Percentiles rank a stretch among this genome's conserved stretches.
phyloP scores from a whole-genome alignment of 2,888 invertebrate species.

The Drosophila parthenogenetica region DNA sequence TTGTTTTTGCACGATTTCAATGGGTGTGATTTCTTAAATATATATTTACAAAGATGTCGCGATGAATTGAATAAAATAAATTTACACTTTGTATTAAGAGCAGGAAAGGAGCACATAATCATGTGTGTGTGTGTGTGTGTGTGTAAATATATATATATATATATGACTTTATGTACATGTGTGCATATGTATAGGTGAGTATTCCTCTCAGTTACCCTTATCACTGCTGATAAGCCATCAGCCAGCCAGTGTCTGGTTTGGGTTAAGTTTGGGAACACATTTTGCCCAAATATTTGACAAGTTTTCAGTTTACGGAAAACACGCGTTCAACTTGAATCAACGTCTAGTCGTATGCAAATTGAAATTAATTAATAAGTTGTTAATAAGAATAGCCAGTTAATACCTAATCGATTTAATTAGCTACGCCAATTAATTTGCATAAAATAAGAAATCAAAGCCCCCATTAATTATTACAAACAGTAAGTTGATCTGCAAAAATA shows the following conservation, averaged over 20 bases:
- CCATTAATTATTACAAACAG: slow-evolving; percentile 3
- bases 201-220: slow-evolving; percentile 43
- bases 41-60: slow-evolving; percentile 3
- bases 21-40: slow-evolving; percentile 10
- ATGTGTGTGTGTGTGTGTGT: no score
- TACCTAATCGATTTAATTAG: slow-evolving; percentile 5
- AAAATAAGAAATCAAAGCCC: slow-evolving; percentile 3
- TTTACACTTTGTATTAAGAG: slow-evolving; percentile 9
- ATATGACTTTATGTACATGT: background rate
- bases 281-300: slow-evolving; percentile 45
- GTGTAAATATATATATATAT: slow-evolving; percentile 17
- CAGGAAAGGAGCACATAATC: slow-evolving; percentile 15
- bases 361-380: slow-evolving; percentile 4
- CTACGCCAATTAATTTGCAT: slow-evolving; percentile 50
- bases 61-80: background rate
- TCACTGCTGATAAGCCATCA: slow-evolving; percentile 40
- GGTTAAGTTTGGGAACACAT: slow-evolving; percentile 2
- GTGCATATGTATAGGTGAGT: slow-evolving; percentile 1
- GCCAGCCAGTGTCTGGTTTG: slow-evolving; percentile 7
- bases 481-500: slow-evolving; percentile 17
- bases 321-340: slow-evolving; percentile 14
- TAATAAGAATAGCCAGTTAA: slow-evolving; percentile 21
- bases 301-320: slow-evolving; percentile 53
- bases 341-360: slow-evolving; percentile 45
- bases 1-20: slow-evolving; percentile 40